These are phyloP conservation scores for Nanorana parkeri DNA, from an alignment of 2,113 vertebrate genomes.

Conservation along the genomic window DNA sequence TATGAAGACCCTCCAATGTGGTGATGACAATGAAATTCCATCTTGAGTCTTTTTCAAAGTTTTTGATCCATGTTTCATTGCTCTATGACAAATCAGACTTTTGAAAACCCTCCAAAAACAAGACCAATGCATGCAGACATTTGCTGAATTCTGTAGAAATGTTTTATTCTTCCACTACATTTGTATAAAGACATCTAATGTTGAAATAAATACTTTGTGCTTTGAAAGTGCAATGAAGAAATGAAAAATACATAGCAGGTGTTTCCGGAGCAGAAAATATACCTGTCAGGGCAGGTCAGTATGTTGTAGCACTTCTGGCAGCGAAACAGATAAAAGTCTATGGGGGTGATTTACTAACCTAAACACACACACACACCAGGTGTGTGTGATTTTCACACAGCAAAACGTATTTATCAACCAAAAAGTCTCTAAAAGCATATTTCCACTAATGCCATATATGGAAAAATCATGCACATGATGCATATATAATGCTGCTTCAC, in stretches of 20 bases:
- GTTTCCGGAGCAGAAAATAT: not conserved
- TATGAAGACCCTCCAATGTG: conserved; percentile 81
- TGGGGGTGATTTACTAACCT: no score
- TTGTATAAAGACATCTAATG: conserved; percentile 74
- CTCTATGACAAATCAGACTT: conserved; percentile 63
- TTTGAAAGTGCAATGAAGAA: conserved; percentile 68
- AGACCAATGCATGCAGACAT: conserved; percentile 72
- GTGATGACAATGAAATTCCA: conserved; percentile 72
- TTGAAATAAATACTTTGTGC: conserved; percentile 77
- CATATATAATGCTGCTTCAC: no score
- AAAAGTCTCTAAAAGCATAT: no score
- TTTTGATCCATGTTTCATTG: conserved; percentile 64
- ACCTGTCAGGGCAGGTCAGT: conserved; percentile 2
- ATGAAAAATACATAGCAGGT: conserved; percentile 43
- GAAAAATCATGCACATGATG: no score
- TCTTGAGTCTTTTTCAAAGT: conserved; percentile 65
- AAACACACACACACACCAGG: no score
- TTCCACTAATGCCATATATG: no score
- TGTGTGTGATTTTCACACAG: no score
- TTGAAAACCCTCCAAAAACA: conserved; percentile 50
- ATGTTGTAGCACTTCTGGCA: conserved; percentile 15
- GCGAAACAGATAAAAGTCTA: conserved; percentile 6
- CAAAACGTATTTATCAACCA: no score
- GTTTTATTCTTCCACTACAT: conserved; percentile 63
- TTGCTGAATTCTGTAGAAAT: conserved; percentile 65